Percentiles rank a stretch among this genome's conserved stretches.
These are phyloP conservation scores for Drosophila meridiana DNA, from an alignment of 2,888 invertebrate species.

Conservation along the genomic window DNA sequence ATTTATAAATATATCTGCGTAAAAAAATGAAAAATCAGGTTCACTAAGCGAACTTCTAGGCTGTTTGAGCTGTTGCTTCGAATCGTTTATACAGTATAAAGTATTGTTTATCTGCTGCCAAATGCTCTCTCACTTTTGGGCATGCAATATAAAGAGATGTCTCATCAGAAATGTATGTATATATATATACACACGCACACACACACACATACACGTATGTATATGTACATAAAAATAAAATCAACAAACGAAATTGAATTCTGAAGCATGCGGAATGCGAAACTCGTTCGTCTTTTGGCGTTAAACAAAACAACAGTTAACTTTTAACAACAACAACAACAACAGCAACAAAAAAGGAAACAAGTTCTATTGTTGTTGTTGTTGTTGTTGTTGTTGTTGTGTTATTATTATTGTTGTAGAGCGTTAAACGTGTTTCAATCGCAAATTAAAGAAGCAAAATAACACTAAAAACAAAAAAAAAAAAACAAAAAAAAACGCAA, in stretches of 20 bases:
- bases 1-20: not conserved
- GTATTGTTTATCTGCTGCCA: not conserved
- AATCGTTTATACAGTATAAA: not conserved
- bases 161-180: not conserved
- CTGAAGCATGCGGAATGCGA: constrained; percentile 50
- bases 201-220: not conserved
- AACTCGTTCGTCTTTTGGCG: constrained; percentile 62
- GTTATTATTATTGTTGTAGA: constrained; percentile 30
- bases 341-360: constrained; percentile 49
- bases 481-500: not conserved
- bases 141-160: constrained; percentile 7
- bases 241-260: constrained; percentile 46
- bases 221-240: constrained; percentile 5
- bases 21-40: constrained; percentile 4
- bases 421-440: constrained; percentile 65
- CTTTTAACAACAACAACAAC: constrained; percentile 52
- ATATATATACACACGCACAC: not conserved
- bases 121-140: not conserved
- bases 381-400: constrained; percentile 51
- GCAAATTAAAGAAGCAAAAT: constrained; percentile 39
- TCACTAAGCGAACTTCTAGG: not conserved
- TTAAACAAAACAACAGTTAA: constrained; percentile 76
- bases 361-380: constrained; percentile 69
- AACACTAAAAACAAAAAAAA: not conserved
- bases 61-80: constrained; percentile 1